Percentiles rank a stretch among this genome's conserved stretches.
Conservation (phyloP, 2,797 vertebrate species). For the Poecilia wingei region DNA sequence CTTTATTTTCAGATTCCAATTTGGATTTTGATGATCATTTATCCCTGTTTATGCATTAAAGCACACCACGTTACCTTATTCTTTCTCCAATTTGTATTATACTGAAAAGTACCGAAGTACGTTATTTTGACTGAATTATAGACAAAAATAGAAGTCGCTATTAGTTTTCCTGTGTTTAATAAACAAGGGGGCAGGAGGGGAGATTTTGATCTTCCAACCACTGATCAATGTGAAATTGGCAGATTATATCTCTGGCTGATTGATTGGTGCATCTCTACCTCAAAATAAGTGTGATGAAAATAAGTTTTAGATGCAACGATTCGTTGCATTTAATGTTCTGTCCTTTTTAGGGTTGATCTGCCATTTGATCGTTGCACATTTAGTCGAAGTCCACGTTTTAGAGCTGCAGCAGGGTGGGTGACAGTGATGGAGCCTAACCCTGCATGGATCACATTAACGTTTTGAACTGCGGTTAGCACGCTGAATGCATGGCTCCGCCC, state of each 20-base stretch:
- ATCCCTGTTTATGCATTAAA: neutral
- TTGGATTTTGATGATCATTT: neutral
- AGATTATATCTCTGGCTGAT: neutral
- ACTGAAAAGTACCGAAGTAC: neutral
- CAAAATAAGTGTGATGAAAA: neutral
- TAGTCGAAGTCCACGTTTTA: neutral
- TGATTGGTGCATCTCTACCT: neutral
- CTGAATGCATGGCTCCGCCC: slow-evolving; percentile 33
- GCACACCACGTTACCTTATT: neutral
- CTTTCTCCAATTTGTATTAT: neutral
- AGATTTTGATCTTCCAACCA: neutral
- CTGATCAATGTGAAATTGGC: neutral
- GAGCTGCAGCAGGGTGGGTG: slow-evolving; percentile 13
- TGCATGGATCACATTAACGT: slow-evolving; percentile 18
- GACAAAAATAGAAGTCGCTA: neutral
- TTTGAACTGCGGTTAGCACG: slow-evolving; percentile 27
- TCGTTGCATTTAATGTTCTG: neutral
- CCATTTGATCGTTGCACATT: neutral
- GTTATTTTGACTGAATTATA: neutral
- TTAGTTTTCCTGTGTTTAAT: neutral
- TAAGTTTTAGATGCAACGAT: neutral
- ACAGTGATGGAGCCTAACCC: slow-evolving; percentile 1
- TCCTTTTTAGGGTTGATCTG: neutral
- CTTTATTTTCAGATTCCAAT: neutral
- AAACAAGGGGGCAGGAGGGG: neutral